Evolutionary conservation across 2,888 invertebrate species (phyloP), one percentile per base, ranked within the genome.

Genomic region (Melieria crassipennis): DNA sequence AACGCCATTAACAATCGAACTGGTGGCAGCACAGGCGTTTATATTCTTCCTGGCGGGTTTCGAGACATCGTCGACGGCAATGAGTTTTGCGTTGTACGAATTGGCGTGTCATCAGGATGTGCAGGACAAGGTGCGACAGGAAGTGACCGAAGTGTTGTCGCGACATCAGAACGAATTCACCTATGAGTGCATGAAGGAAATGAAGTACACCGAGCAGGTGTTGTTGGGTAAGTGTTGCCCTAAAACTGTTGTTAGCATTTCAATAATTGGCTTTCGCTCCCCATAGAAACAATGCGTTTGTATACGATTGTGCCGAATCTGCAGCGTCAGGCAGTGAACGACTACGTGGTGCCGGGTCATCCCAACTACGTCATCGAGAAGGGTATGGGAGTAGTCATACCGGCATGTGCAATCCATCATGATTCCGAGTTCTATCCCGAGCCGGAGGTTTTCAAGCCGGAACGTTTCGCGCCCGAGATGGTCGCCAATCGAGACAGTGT

Each of bases 401-500:
- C 91, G 0, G 83, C 87, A 3, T 87, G 88, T 63, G 88, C 89
- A 0, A 88, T 91, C 78, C 91, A 91, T 75, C 89, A 88, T 79
- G 91, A 91, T 78, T 88, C 89, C 0, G 86, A 88, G 1, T 86
- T 89, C 75, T 91, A 89, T 75, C 89, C 90, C 0, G 86, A 92
- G 7, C 92, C 92, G 0, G 86, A 89, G 4, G 87, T 85, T 16
- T 92, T 91, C 70, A 88, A 90, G 69, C 92, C 91, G 0, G 90
- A 91, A 7, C 85, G 91, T 76, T 92, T 91, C 78, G 81, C 86
- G 0, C 83, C 88, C 0, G 89, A 90, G 74, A 89, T 88, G 48
- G 89, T 90, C 57, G 84, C 87, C 1, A 87, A 86, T 57, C 82
- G 90, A 61, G 89, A 89, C 71, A 79, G 82, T 0, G 75, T 80